Base-by-base conservation (phyloP, 2,888 invertebrate species). In the Caenorhabditis sp. region DNA sequence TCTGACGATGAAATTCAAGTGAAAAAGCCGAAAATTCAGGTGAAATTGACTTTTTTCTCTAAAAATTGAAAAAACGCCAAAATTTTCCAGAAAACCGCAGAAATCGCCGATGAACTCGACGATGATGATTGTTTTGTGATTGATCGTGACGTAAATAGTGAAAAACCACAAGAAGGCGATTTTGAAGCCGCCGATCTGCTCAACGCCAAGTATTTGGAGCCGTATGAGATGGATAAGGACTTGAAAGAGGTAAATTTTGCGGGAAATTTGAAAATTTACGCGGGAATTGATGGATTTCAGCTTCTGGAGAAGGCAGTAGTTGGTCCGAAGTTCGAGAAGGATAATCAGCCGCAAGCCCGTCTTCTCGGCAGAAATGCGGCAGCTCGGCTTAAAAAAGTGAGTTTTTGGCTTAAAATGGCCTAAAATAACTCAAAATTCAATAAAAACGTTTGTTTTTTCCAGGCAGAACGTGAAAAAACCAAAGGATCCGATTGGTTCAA, bases 401-500 rank as follows among this genome's bases (percentile, higher is more conserved):
- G 26, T 80, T 68, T 50, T 55, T 70, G 20, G 44, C 40, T 13
- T 6, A 40, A 51, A 53, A 35, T n/a, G 32, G 22, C 6, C 11
- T 26, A 56, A 53, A 51, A 35, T 28, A 20, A n/a, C 28, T 35
- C 13, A 26, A 60, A 65, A 20, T 32, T 40, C 6, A 6, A 40
- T 40, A 2, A 13, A 40, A 40, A 40, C 32, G 9, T 37, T 32
- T 72, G 82, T 8, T 69, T 60, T 67, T 92, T 93, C 47, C 93
- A 95, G 94, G 93, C 94, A 90, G 95, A 96, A 92, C 93, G 95
- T 80, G 94, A 94, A 18, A 95, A 95, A 92, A 96, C 95, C 0
- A 96, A 95, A 92, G 97, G 97, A 1, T 94, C 94, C 0, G 94
- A 94, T 18, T 99, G 98, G 98, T 98, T 95, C 92, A 94, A 96